Evolutionary conservation across 2,797 vertebrate genomes (phyloP), one percentile per base, ranked within the genome.

Genomic region (Labeo calbasu): DNA sequence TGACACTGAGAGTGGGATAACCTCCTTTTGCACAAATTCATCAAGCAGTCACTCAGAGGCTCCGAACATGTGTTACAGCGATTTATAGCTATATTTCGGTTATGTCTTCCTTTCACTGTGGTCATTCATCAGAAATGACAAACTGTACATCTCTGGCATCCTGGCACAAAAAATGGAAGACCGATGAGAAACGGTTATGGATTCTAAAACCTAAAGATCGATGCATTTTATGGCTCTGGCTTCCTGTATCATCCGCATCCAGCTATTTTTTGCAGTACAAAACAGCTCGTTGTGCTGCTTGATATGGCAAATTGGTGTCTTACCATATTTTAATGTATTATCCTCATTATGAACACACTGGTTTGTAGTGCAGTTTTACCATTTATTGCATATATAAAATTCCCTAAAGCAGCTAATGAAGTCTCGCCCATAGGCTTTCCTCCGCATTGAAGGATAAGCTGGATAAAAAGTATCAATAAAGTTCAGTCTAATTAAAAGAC

Each of bases 61-160:
- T 50, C 23, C 57, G 61, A 69, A 66, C 25, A 21, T 59, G 59
- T 8, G 57, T 65, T 78, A 63, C 59, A 65, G 77, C 59, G 10
- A 78, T 78, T 50, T 78, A 78, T 78, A 21, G 23, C 77, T n/a
- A 65, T 65, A 48, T 50, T 50, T 65, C 6, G 0, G 73, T 51
- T 25, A 28, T 71, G 66, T 57, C 48, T 78, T 73, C n/a, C 40
- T 81, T 78, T 71, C 55, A 28, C 23, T 14, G 15, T 25, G 59
- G 55, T 21, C 68, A 55, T 79, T 75, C 76, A 82, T 78, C 50
- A 81, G n/a, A 48, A 55, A 40, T 73, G 51, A 77, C 40, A 79
- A 59, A 36, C 32, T 36, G 32, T 36, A 21, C 40, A 73, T 50
- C 72, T 21, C 13, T n/a, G n/a, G n/a, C 32, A 10, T 61, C 70